Percentiles rank a stretch among this genome's conserved stretches.
Evolutionary conservation across 2,888 invertebrate species (phyloP).

Genomic region (Gastracanthus pulcherrimus): DNA sequence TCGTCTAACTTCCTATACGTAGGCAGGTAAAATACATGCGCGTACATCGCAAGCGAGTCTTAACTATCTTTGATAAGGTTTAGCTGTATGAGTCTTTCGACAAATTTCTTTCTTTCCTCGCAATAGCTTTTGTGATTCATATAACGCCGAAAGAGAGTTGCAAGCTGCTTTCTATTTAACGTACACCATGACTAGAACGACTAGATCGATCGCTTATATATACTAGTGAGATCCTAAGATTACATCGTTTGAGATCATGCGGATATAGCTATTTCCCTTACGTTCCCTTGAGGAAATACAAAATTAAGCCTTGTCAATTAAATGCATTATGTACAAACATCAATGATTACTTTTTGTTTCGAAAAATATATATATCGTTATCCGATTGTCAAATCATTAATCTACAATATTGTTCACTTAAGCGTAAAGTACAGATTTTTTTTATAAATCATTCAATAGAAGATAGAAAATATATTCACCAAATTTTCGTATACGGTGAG

Average conservation of each 20-base stretch:
- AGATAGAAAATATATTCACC: not conserved
- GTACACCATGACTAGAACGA: slow-evolving; percentile 15
- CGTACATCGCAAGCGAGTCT: not conserved
- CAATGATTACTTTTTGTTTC: not conserved
- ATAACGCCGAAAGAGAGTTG: not conserved
- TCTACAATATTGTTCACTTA: not conserved
- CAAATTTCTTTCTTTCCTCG: not conserved
- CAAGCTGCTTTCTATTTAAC: slow-evolving; percentile 4
- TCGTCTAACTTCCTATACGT: not conserved
- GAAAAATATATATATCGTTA: not conserved
- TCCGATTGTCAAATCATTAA: not conserved
- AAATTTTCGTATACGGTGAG: not conserved
- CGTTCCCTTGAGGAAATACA: slow-evolving; percentile 14
- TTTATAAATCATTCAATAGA: too few relatives aligned
- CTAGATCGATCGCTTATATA: not conserved
- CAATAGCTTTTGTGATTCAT: not conserved
- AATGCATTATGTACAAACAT: slow-evolving; percentile 3
- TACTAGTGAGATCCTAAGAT: not conserved
- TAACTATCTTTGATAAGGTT: slow-evolving; percentile 48
- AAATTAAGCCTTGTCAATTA: slow-evolving; percentile 20
- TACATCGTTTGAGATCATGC: slow-evolving; percentile 26
- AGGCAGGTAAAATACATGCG: not conserved
- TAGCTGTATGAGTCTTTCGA: slow-evolving; percentile 50
- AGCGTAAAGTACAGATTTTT: not conserved
- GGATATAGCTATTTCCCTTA: not conserved